Percentiles rank a stretch among this genome's conserved stretches.
Conservation (phyloP, 2,797 vertebrate genomes). For the Alcedo atthis region DNA sequence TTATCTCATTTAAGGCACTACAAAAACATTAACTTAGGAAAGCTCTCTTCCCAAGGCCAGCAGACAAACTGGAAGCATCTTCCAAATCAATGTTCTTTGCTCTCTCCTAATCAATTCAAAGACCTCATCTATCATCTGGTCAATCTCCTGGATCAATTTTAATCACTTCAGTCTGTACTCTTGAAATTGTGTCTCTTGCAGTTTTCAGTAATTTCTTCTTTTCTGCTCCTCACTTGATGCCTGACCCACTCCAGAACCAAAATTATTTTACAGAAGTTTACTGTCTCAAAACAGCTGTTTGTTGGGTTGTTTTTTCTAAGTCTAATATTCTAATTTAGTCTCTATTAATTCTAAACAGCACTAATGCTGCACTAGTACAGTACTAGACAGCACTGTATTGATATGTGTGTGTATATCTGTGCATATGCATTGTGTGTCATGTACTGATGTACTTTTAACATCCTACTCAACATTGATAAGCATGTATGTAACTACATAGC, state of each 20-base stretch:
- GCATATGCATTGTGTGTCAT: not conserved
- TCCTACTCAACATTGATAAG: not conserved
- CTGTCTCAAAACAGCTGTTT: not conserved
- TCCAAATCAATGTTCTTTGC: not conserved
- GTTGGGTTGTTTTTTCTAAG: not conserved
- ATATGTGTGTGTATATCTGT: too few species aligned
- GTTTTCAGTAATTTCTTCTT: not conserved
- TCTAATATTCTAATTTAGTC: not conserved
- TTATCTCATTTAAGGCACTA: not conserved
- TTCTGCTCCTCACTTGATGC: not conserved
- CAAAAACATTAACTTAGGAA: not conserved
- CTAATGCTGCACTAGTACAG: not conserved
- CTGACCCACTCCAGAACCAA: not conserved
- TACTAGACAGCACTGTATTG: not conserved
- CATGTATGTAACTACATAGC: not conserved
- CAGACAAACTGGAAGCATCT: not conserved
- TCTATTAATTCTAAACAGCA: not conserved
- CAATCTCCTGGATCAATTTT: not conserved
- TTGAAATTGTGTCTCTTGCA: not conserved
- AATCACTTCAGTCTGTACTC: not conserved
- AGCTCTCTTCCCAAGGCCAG: not conserved
- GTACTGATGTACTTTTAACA: not conserved
- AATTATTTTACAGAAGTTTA: not conserved
- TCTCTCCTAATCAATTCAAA: not conserved
- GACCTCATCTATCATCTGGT: not conserved